Evolutionary conservation across 2,888 invertebrate species (phyloP).

Genomic region (Daptonema setosum): DNA sequence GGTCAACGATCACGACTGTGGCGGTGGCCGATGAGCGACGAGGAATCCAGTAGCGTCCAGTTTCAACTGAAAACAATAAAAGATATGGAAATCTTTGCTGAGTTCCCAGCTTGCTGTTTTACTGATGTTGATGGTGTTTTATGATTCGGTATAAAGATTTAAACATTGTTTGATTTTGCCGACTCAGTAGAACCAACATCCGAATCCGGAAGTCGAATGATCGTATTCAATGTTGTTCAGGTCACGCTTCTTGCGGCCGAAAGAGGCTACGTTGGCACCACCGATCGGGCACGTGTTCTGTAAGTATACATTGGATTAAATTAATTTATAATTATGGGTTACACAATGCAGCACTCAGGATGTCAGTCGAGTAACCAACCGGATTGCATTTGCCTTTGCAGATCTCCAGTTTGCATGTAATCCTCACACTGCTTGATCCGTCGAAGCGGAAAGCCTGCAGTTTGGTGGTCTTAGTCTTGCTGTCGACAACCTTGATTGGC

Average conservation of each 20-base stretch:
- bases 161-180: not conserved
- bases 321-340: not conserved
- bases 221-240: slow-evolving; percentile 1
- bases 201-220: not conserved
- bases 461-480: slow-evolving; percentile 12
- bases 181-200: not conserved
- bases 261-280: slow-evolving; percentile 10
- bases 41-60: slow-evolving; percentile 22
- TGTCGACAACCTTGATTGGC: not conserved
- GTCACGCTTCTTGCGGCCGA: slow-evolving; percentile 23
- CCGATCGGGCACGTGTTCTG: not conserved
- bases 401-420: slow-evolving; percentile 24
- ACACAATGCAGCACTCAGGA: not conserved
- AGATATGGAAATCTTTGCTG: not conserved
- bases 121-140: too few relatives aligned
- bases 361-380: slow-evolving; percentile 8
- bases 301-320: not conserved
- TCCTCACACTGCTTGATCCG: slow-evolving; percentile 18
- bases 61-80: slow-evolving; percentile 18
- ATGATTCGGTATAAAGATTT: too few relatives aligned
- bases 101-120: too few relatives aligned
- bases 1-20: slow-evolving; percentile 23
- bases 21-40: slow-evolving; percentile 21
- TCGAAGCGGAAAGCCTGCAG: slow-evolving; percentile 26
- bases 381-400: slow-evolving; percentile 24